phyloP scores from a whole-genome alignment of 2,113 vertebrate species.

The Odontesthes bonariensis region DNA sequence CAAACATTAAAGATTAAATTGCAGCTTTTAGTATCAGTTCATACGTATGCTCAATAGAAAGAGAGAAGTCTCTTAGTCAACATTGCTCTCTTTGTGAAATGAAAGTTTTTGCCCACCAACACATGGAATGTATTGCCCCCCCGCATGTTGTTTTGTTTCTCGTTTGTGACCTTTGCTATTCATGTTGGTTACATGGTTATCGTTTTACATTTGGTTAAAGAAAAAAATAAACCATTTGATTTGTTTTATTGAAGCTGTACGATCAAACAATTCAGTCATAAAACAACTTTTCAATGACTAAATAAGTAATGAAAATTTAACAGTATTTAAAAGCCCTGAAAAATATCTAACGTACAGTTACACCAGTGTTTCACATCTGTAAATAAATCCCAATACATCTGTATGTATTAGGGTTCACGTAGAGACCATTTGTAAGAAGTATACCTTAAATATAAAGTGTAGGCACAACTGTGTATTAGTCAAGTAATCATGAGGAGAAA shows the following conservation, averaged over 20 bases:
- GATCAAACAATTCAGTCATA: conserved; percentile 4
- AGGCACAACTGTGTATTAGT: conserved; percentile 54
- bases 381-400: neutral
- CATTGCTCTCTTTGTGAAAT: too few relatives aligned
- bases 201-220: neutral
- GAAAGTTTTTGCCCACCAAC: too few relatives aligned
- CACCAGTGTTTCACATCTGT: neutral
- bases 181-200: too few relatives aligned
- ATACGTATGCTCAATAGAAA: too few relatives aligned
- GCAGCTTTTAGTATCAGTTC: too few relatives aligned
- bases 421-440: neutral
- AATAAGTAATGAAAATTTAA: neutral
- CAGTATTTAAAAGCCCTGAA: neutral
- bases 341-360: conserved; percentile 4
- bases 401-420: neutral
- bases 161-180: too few relatives aligned
- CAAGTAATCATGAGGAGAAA: neutral
- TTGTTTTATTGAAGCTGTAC: neutral
- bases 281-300: neutral
- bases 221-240: neutral
- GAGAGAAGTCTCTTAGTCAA: too few relatives aligned
- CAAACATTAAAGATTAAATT: too few relatives aligned
- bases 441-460: conserved; percentile 9
- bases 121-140: too few relatives aligned
- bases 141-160: too few relatives aligned